Conservation (phyloP, 2,797 vertebrate genomes). For the Acropternis orthonyx region DNA sequence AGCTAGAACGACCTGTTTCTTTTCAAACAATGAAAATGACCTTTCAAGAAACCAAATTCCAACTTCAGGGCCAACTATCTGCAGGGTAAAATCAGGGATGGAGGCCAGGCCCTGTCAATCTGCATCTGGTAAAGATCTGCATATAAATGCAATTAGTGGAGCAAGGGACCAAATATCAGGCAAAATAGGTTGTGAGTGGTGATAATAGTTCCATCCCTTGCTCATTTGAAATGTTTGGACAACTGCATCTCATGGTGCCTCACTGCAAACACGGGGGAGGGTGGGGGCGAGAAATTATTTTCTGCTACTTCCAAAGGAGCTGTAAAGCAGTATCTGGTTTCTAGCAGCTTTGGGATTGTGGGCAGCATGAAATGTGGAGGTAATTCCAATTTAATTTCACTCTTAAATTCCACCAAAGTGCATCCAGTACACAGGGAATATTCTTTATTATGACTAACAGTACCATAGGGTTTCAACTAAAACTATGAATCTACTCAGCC, state of each 20-base stretch:
- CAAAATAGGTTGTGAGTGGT: not conserved
- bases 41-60: not conserved
- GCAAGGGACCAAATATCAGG: not conserved
- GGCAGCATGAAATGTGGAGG: not conserved
- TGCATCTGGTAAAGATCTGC: not conserved
- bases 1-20: not conserved
- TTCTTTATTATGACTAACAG: conserved; percentile 31
- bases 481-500: not conserved
- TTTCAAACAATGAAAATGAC: not conserved
- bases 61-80: not conserved
- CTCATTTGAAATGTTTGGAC: not conserved
- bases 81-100: not conserved
- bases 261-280: not conserved
- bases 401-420: conserved; percentile 24
- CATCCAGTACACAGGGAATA: conserved; percentile 3
- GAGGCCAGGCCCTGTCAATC: not conserved
- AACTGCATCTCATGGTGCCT: not conserved
- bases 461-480: not conserved
- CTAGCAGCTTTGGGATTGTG: not conserved
- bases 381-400: conserved; percentile 39
- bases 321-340: not conserved
- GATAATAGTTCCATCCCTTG: not conserved
- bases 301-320: not conserved
- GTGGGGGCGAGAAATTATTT: not conserved
- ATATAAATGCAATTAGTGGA: not conserved